These are phyloP conservation scores for Oncorhynchus kisutch DNA, from an alignment of 2,113 vertebrate species.

Conservation along the genomic window DNA sequence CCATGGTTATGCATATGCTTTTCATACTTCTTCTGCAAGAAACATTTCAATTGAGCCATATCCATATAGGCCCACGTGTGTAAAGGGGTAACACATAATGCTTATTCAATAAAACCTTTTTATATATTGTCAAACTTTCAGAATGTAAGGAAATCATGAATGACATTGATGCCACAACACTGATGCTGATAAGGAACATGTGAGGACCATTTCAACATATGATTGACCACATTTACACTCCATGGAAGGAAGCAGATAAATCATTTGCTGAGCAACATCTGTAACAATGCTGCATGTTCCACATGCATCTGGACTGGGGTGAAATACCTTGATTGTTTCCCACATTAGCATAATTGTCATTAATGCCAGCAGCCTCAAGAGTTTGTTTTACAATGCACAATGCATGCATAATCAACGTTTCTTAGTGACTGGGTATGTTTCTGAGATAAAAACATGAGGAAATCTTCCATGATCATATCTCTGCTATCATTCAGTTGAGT, in stretches of 20 bases:
- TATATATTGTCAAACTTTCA: too few relatives aligned
- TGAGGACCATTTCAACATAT: too few relatives aligned
- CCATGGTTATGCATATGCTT: too few relatives aligned
- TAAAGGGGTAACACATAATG: too few relatives aligned
- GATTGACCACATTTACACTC: too few relatives aligned
- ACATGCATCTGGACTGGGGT: conserved; percentile 16
- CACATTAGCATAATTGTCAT: conserved; percentile 45
- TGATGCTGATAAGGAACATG: too few relatives aligned
- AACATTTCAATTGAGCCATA: too few relatives aligned
- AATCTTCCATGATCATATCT: conserved; percentile 51
- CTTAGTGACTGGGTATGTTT: conserved; percentile 39
- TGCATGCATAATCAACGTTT: conserved; percentile 48
- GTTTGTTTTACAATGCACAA: conserved; percentile 45
- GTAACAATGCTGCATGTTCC: neutral
- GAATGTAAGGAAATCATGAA: neutral
- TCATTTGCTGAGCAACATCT: neutral
- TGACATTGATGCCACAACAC: neutral
- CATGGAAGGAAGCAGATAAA: neutral
- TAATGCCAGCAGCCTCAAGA: conserved; percentile 31
- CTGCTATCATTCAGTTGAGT: conserved; percentile 51
- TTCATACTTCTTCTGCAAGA: too few relatives aligned
- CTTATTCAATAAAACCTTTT: too few relatives aligned
- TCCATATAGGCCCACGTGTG: too few relatives aligned
- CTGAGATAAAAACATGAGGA: conserved; percentile 52
- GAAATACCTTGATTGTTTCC: conserved; percentile 27